phyloP scores from a whole-genome alignment of 2,113 vertebrate species.

The Sylvilagus bachmani region DNA sequence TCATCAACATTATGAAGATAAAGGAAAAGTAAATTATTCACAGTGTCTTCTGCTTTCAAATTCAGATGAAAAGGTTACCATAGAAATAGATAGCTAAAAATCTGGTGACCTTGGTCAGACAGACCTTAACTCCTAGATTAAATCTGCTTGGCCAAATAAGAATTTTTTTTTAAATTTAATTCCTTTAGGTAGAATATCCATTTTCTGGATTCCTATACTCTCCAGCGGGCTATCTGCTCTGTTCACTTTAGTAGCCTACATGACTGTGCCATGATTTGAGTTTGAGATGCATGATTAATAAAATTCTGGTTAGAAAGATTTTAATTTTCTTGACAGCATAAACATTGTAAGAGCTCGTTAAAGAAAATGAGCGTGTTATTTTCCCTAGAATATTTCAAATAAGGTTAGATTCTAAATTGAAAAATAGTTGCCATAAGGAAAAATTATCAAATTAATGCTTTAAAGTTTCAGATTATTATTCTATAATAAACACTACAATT shows the following conservation, averaged over 20 bases:
- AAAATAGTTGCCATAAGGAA: conserved; percentile 41
- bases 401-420: neutral
- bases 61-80: neutral
- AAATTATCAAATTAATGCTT: conserved; percentile 32
- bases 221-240: neutral
- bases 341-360: neutral
- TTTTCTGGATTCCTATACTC: neutral
- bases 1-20: neutral
- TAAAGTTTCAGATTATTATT: conserved; percentile 18
- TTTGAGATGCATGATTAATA: neutral
- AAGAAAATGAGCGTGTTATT: neutral
- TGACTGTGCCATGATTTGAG: neutral
- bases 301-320: neutral
- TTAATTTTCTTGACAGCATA: neutral
- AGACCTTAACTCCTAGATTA: neutral
- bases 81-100: neutral
- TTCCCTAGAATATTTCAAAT: neutral
- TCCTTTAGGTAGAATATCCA: neutral
- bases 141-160: neutral
- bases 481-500: neutral
- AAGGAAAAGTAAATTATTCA: neutral
- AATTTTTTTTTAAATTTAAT: neutral
- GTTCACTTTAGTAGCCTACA: neutral
- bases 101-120: neutral
- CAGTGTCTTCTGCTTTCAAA: neutral